These are phyloP conservation scores for Leptinotarsa peninsularis DNA, from an alignment of 2,888 invertebrate species.

Conservation along the genomic window DNA sequence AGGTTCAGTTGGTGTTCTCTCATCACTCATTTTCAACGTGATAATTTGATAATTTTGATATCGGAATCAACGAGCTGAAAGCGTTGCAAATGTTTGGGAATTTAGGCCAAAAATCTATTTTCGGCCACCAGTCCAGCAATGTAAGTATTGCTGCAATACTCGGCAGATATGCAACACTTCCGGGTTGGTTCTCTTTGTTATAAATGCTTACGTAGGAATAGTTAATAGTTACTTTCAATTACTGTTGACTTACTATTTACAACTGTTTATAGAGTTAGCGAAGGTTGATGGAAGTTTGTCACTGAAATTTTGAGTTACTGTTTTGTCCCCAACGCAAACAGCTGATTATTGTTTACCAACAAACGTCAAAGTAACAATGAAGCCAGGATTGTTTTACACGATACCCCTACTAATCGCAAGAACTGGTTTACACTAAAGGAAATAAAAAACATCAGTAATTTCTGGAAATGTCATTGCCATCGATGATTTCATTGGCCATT, in stretches of 20 bases:
- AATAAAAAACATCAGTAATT: neutral
- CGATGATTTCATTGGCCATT: constrained; percentile 10
- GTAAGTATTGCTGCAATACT: constrained; percentile 24
- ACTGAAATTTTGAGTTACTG: constrained; percentile 15
- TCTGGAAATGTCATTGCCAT: constrained; percentile 1
- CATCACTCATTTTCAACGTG: constrained; percentile 43
- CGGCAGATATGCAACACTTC: constrained; percentile 4
- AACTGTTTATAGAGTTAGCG: neutral
- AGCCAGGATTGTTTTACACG: neutral
- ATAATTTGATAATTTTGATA: neutral
- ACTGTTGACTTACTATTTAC: neutral
- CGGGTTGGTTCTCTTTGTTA: constrained; percentile 18
- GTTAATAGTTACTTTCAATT: neutral
- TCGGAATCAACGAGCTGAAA: constrained; percentile 36
- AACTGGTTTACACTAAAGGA: constrained; percentile 4
- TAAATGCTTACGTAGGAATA: neutral
- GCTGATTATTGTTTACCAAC: constrained; percentile 18
- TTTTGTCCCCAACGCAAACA: constrained; percentile 6
- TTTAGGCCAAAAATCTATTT: constrained; percentile 53
- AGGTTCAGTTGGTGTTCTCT: constrained; percentile 50
- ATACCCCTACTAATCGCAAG: neutral
- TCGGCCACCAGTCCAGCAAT: constrained; percentile 49
- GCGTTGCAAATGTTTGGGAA: constrained; percentile 38
- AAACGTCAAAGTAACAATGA: neutral
- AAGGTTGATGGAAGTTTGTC: neutral